These are phyloP conservation scores for Hippopotamyrus pictus DNA, from an alignment of 2,797 vertebrate species.

Conservation along the genomic window DNA sequence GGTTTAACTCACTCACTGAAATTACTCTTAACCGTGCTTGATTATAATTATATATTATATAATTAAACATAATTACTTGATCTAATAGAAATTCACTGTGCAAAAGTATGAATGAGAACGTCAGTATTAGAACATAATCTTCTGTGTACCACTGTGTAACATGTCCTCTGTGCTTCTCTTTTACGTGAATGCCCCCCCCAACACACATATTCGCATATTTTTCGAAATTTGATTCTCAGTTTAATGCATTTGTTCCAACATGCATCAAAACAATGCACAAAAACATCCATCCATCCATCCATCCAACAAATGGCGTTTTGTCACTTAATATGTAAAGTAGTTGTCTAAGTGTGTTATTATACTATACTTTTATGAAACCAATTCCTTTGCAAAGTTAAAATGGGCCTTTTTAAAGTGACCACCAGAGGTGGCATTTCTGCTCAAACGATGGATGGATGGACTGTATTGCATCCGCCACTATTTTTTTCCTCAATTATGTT, in stretches of 20 bases:
- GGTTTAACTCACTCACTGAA: conserved; percentile 3
- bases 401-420: background rate
- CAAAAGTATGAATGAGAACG: background rate
- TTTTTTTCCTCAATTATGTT: background rate
- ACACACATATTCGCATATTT: background rate
- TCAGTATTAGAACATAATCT: background rate
- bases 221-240: background rate
- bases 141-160: background rate
- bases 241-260: background rate
- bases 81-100: background rate
- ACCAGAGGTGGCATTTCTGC: background rate
- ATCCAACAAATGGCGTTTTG: background rate
- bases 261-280: background rate
- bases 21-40: conserved; percentile 10
- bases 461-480: background rate
- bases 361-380: background rate
- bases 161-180: background rate
- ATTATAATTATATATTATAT: conserved; percentile 17
- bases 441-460: background rate
- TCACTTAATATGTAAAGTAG: background rate
- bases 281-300: background rate
- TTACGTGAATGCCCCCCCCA: background rate
- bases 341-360: background rate
- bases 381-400: background rate
- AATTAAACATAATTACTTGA: conserved; percentile 15